phyloP scores from a whole-genome alignment of 2,888 invertebrate species.

The Hypolimnas misippus region DNA sequence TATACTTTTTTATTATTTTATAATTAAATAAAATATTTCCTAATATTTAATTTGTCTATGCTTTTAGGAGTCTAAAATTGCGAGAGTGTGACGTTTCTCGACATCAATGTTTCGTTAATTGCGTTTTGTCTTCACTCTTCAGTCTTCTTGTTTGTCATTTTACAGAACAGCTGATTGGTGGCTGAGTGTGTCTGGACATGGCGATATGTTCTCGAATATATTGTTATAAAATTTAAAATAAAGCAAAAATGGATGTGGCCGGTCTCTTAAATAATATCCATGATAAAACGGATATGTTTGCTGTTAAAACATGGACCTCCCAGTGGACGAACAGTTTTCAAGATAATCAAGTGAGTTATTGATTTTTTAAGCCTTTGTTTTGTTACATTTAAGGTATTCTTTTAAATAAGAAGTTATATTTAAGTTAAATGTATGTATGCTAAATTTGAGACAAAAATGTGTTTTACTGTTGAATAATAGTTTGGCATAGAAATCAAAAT shows the following conservation, averaged over 20 bases:
- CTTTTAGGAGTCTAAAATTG: too few species aligned
- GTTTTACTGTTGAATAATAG: constrained; percentile 26
- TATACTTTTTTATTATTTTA: not conserved
- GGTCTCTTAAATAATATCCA: constrained; percentile 75
- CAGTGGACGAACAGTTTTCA: constrained; percentile 78
- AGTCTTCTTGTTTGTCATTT: constrained; percentile 24
- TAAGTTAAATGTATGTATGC: not conserved
- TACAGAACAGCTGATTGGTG: constrained; percentile 58
- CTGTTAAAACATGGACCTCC: constrained; percentile 77
- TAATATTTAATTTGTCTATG: not conserved
- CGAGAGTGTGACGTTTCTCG: constrained; percentile 10
- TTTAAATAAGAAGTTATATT: constrained; percentile 20
- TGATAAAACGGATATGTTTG: constrained; percentile 77
- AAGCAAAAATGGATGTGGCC: constrained; percentile 73
- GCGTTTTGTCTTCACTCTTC: not conserved
- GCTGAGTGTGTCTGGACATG: constrained; percentile 23
- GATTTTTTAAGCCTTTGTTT: constrained; percentile 41
- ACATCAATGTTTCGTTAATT: not conserved
- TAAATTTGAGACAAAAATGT: not conserved
- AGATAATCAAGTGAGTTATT: constrained; percentile 75
- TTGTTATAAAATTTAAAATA: constrained; percentile 27
- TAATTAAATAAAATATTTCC: not conserved
- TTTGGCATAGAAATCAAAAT: constrained; percentile 43
- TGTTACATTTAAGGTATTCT: constrained; percentile 12
- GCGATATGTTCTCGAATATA: constrained; percentile 24